phyloP scores from a whole-genome alignment of 2,113 vertebrate species.

The Pipa parva region DNA sequence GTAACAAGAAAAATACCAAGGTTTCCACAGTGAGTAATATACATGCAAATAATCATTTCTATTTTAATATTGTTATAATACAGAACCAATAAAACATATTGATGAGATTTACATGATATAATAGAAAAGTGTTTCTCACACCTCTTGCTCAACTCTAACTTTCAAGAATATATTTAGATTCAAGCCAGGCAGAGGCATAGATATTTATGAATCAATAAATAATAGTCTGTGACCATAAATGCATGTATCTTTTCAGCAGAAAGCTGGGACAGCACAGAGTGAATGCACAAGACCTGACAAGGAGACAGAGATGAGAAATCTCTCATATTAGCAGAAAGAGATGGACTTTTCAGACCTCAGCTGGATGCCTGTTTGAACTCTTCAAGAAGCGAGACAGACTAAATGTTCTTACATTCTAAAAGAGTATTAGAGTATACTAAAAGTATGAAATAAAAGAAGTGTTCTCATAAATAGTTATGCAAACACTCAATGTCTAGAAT shows the following conservation, averaged over 20 bases:
- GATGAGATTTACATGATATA: no score
- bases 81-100: no score
- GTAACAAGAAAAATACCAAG: no score
- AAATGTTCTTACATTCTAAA: conserved; percentile 31
- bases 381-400: conserved; percentile 17
- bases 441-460: conserved; percentile 23
- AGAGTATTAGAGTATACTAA: no score
- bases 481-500: conserved; percentile 5
- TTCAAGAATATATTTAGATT: neutral
- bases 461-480: neutral
- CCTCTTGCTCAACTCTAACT: neutral
- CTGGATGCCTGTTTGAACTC: conserved; percentile 20
- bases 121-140: no score
- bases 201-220: conserved; percentile 5
- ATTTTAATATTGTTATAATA: no score
- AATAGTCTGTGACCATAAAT: conserved; percentile 16
- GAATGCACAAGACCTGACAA: conserved; percentile 18
- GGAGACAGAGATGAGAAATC: conserved; percentile 22
- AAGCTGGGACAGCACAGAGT: conserved; percentile 23
- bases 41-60: no score
- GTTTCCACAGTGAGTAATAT: no score
- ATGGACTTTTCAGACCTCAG: conserved; percentile 20
- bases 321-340: conserved; percentile 19
- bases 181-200: conserved; percentile 9
- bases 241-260: conserved; percentile 9